Evolutionary conservation across 2,888 invertebrate genomes (phyloP).

Genomic region (Trileptium ribeirensis): DNA sequence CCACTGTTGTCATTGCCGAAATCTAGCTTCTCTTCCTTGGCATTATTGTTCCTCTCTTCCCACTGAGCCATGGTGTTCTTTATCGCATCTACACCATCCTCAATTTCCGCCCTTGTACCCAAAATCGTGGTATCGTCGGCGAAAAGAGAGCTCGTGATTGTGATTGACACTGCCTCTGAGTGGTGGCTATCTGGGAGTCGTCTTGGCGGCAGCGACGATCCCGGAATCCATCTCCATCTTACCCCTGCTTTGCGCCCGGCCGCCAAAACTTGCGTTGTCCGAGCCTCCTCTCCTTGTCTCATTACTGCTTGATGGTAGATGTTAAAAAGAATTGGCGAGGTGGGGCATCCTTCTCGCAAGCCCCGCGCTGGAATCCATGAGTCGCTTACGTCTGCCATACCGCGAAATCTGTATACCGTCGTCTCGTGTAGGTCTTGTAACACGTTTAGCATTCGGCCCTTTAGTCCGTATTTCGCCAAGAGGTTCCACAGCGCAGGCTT

Average conservation of each 20-base stretch:
- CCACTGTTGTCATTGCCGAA: not conserved
- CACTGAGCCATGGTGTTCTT: not conserved
- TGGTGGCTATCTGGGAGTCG: not conserved
- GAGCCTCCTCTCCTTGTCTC: not conserved
- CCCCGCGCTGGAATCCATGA: not conserved
- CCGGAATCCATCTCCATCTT: conserved; percentile 5
- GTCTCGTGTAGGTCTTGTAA: not conserved
- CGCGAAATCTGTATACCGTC: not conserved
- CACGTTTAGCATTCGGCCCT: not conserved
- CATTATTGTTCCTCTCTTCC: not conserved
- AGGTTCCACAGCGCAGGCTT: not conserved
- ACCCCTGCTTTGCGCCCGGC: not conserved
- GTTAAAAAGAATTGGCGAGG: conserved; percentile 3
- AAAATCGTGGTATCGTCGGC: conserved; percentile 1
- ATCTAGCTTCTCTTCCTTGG: not conserved
- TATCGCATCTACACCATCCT: not conserved
- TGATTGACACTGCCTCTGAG: not conserved
- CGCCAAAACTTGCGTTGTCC: not conserved
- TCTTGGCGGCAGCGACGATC: conserved; percentile 5
- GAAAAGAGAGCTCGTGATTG: not conserved
- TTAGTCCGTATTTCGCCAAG: not conserved
- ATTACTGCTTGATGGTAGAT: conserved; percentile 4
- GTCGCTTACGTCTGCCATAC: not conserved
- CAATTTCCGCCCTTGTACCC: not conserved
- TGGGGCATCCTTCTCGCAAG: conserved; percentile 1